phyloP scores from a whole-genome alignment of 2,888 invertebrate species.

The Oconnorella tubifera region DNA sequence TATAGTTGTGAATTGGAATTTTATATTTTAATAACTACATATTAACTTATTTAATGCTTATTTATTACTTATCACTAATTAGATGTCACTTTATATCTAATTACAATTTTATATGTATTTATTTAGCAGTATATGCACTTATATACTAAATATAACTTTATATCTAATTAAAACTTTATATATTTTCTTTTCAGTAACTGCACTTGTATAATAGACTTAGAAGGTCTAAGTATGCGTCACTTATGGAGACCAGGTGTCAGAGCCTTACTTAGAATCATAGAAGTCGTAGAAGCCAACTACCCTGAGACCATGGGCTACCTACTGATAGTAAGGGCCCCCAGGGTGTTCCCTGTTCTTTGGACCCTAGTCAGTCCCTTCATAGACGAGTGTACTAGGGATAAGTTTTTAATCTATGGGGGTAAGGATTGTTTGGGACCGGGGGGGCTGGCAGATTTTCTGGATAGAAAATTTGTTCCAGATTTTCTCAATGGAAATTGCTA shows the following conservation, averaged over 20 bases:
- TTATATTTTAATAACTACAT: too few relatives aligned
- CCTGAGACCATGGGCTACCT: constrained; percentile 91
- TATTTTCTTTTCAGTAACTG: constrained; percentile 66
- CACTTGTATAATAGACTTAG: constrained; percentile 85
- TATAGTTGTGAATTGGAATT: too few relatives aligned
- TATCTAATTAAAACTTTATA: not conserved
- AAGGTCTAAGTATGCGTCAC: constrained; percentile 91
- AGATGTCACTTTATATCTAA: too few relatives aligned
- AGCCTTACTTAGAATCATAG: constrained; percentile 66
- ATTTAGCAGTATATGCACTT: not conserved
- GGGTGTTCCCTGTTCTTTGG: constrained; percentile 93
- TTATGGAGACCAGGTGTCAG: constrained; percentile 88
- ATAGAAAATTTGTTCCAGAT: constrained; percentile 79
- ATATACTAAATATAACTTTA: too few relatives aligned
- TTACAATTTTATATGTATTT: too few relatives aligned
- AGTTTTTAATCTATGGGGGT: constrained; percentile 86
- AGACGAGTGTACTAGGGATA: constrained; percentile 86
- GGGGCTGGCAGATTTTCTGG: constrained; percentile 79
- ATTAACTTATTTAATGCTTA: too few relatives aligned
- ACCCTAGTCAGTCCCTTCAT: constrained; percentile 91
- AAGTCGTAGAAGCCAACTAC: constrained; percentile 87
- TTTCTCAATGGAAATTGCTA: constrained; percentile 86
- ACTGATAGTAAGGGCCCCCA: constrained; percentile 82
- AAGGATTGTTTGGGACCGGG: constrained; percentile 79
- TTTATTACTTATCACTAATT: too few relatives aligned